Base-by-base conservation (phyloP, 2,888 invertebrate species). In the Bibio marci region DNA sequence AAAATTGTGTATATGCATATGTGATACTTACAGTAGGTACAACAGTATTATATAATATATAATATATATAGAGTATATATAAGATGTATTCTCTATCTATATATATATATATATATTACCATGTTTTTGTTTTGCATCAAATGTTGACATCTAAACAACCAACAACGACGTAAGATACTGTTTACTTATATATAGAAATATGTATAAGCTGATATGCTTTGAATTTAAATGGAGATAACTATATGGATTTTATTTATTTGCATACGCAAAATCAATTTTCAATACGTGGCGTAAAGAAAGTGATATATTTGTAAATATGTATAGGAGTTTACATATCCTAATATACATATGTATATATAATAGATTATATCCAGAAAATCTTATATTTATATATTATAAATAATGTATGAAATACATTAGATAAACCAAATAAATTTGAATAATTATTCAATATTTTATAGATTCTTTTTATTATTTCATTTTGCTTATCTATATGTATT, bases 81-180 rank as follows among this genome's bases (percentile, higher is more conserved):
- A n/a, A n/a, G n/a, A n/a, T n/a, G n/a, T n/a, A n/a, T 22, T 22
- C 8, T 22, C 22, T n/a, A n/a, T n/a, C n/a, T 22, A 22, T 8
- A 22, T 22, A 22, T 22, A 6, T 22, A 8, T 22, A 22, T 22
- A 22, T 22, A n/a, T n/a, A n/a, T n/a, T n/a, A 32, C 13, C 32
- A 32, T 32, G 32, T 32, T 32, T 18, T 15, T 19, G 10, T 18
- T 18, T 18, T 18, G 10, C 33, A 33, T 28, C 28, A 33, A 33
- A 33, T 33, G 33, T 33, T 33, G 33, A 33, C 33, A 33, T 33
- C 33, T 33, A 33, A 33, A 33, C 33, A 33, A 19, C 33, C 33
- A 33, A 33, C 8, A 12, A 30, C 12, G n/a, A 13, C 15, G n/a
- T 32, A 6, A 32, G 32, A 32, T 32, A 32, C 32, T n/a, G n/a